A percentile compares a stretch with the other conserved stretches of the same genome.
Conservation (phyloP, 30 jellyfish, hydroid and myxozoan species). For the Mastigias papua region DNA sequence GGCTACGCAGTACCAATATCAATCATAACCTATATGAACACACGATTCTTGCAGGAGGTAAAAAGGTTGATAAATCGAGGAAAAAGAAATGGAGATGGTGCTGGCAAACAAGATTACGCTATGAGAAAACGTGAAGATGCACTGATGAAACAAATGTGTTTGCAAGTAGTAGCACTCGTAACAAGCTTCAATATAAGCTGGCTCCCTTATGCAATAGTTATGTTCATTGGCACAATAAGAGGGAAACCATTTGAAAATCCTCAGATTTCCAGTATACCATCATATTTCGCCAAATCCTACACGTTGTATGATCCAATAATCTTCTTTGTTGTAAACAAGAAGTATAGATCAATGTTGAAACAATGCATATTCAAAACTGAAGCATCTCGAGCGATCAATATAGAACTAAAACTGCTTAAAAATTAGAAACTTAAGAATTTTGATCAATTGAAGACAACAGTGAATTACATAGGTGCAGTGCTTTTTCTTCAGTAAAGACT, state of each 20-base stretch:
- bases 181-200: slow-evolving; percentile 36
- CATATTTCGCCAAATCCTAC: slow-evolving; percentile 49
- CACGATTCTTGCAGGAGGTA: slow-evolving; percentile 33
- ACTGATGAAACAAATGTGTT: slow-evolving; percentile 16
- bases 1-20: slow-evolving; percentile 51
- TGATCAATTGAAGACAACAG: too few species aligned
- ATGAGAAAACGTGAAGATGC: neutral
- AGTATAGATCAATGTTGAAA: slow-evolving; percentile 5
- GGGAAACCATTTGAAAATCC: slow-evolving; percentile 14
- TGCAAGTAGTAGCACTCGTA: slow-evolving; percentile 20
- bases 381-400: neutral
- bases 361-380: neutral
- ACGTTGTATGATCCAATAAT: slow-evolving; percentile 44
- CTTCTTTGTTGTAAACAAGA: slow-evolving; percentile 15
- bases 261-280: slow-evolving; percentile 12
- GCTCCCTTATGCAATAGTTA: slow-evolving; percentile 56
- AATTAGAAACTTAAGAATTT: neutral
- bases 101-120: neutral
- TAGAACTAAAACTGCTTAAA: neutral
- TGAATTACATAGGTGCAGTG: too few species aligned
- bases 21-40: slow-evolving; percentile 14
- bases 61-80: slow-evolving; percentile 11
- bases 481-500: too few species aligned
- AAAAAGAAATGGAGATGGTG: neutral
- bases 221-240: neutral